Conservation (phyloP, 1,140 invertebrate genomes). For the Drosophila rhopaloa region DNA sequence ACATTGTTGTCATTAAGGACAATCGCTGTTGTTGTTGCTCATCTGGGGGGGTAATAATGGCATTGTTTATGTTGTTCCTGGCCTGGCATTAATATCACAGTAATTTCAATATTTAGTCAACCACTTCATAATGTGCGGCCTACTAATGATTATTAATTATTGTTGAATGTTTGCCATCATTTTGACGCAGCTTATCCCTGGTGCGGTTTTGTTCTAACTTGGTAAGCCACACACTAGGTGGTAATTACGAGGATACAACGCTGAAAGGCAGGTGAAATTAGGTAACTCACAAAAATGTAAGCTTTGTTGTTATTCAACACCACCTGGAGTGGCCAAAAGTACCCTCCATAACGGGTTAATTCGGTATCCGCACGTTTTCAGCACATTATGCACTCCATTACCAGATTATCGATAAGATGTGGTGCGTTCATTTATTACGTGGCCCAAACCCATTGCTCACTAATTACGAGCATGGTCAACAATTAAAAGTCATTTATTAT, state of each 20-base stretch:
- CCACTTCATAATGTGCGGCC: constrained; percentile 81
- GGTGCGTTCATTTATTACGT: constrained; percentile 18
- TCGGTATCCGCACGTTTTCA: constrained; percentile 24
- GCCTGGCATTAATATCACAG: constrained; percentile 70
- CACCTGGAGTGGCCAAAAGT: background rate
- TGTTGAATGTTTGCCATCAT: constrained; percentile 62
- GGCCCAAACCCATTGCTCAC: constrained; percentile 19
- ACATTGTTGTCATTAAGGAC: constrained; percentile 69
- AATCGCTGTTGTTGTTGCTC: constrained; percentile 44
- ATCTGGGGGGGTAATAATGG: constrained; percentile 57
- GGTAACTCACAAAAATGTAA: constrained; percentile 17
- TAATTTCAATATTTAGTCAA: constrained; percentile 82
- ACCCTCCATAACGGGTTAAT: background rate
- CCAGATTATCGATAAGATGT: constrained; percentile 68
- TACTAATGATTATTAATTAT: constrained; percentile 83
- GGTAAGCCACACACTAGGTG: constrained; percentile 71
- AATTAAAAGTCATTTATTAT: constrained; percentile 80
- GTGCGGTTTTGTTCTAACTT: constrained; percentile 18
- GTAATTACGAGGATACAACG: constrained; percentile 5
- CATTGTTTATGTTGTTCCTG: constrained; percentile 79
- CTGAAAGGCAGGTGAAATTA: constrained; percentile 46
- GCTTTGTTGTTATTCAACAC: background rate
- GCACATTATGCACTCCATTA: constrained; percentile 67
- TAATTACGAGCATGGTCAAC: constrained; percentile 65
- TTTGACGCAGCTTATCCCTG: constrained; percentile 16